Conservation (phyloP, 1,140 invertebrate species). For the Drosophila kanapiae region DNA sequence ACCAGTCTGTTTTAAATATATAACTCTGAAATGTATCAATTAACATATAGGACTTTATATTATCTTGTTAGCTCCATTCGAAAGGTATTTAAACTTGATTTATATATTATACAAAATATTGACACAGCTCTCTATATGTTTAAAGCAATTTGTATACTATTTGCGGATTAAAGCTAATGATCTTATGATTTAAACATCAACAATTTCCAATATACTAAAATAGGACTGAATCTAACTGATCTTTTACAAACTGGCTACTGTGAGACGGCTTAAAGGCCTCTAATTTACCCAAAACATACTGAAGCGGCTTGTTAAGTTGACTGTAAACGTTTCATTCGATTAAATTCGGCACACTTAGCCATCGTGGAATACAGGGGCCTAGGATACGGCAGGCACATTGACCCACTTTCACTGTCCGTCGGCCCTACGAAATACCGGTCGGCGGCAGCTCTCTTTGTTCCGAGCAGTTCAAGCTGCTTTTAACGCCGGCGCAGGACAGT, state of each 20-base stretch:
- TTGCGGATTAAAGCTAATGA: no score
- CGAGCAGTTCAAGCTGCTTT: neutral
- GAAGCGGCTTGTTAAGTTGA: conserved; percentile 68
- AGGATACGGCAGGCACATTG: conserved; percentile 18
- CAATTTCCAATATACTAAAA: no score
- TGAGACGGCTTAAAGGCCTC: neutral
- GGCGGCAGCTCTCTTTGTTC: conserved; percentile 2
- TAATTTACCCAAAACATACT: conserved; percentile 38
- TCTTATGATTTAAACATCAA: no score
- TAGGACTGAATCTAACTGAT: neutral
- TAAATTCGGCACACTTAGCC: conserved; percentile 56
- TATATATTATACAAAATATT: no score
- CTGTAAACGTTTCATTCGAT: conserved; percentile 72
- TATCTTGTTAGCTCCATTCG: no score
- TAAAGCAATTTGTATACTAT: no score
- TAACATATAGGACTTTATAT: no score
- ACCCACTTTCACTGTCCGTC: conserved; percentile 40
- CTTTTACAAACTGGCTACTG: conserved; percentile 10
- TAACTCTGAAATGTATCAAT: no score
- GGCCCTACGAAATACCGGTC: neutral
- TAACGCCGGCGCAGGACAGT: conserved; percentile 2
- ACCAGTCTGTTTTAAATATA: no score
- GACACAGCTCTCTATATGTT: no score
- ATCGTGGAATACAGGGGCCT: conserved; percentile 7
- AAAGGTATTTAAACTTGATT: no score